phyloP scores from a whole-genome alignment of 1,140 invertebrate genomes.

The Lepidotrigona ventralis region DNA sequence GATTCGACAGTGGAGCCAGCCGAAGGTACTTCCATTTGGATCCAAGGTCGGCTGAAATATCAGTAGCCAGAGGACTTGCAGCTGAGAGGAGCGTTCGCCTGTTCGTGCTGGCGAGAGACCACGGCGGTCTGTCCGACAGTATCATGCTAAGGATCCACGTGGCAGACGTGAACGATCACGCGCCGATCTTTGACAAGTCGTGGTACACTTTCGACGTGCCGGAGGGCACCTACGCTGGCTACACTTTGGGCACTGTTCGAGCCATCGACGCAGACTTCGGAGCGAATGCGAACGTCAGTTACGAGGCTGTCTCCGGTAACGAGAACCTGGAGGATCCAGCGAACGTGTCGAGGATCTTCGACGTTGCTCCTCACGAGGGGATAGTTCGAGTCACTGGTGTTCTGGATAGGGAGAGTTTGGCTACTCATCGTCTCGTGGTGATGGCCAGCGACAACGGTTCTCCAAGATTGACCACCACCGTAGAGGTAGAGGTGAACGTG shows the following conservation, averaged over 20 bases:
- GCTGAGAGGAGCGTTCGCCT: slow-evolving; percentile 89
- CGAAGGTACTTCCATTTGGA: slow-evolving; percentile 86
- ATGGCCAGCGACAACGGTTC: slow-evolving; percentile 88
- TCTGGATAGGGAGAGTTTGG: slow-evolving; percentile 88
- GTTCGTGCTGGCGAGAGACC: slow-evolving; percentile 88
- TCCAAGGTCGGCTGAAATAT: slow-evolving; percentile 86
- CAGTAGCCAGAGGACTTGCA: slow-evolving; percentile 86
- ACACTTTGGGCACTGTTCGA: slow-evolving; percentile 87
- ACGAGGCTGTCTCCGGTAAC: slow-evolving; percentile 80
- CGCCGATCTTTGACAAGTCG: slow-evolving; percentile 89
- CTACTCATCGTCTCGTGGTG: slow-evolving; percentile 87
- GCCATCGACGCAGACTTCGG: slow-evolving; percentile 89
- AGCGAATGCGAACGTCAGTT: slow-evolving; percentile 88
- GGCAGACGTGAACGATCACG: slow-evolving; percentile 92
- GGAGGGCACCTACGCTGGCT: slow-evolving; percentile 87
- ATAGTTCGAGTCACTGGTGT: slow-evolving; percentile 87
- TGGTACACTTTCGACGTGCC: slow-evolving; percentile 91
- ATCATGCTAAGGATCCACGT: slow-evolving; percentile 86
- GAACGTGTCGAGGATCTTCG: slow-evolving; percentile 40
- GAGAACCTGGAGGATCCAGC: neutral
- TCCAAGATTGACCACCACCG: slow-evolving; percentile 83
- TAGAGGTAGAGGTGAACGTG: slow-evolving; percentile 89
- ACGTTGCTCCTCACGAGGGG: slow-evolving; percentile 77
- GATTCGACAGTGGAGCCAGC: slow-evolving; percentile 43
- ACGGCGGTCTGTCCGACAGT: slow-evolving; percentile 85